phyloP scores from a whole-genome alignment of 2,113 vertebrate species.

The Gallinago paraguaiae region DNA sequence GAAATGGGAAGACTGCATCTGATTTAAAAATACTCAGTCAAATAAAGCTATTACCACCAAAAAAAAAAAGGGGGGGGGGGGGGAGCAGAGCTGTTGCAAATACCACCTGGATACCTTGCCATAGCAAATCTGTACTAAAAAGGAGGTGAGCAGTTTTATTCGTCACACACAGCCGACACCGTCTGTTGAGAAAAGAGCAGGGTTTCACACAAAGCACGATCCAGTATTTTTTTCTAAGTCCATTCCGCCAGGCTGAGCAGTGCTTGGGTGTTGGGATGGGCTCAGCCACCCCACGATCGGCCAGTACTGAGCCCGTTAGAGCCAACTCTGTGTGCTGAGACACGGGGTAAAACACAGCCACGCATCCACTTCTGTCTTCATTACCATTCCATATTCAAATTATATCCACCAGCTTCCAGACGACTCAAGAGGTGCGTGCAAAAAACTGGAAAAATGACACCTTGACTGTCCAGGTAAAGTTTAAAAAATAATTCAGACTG shows the following conservation, averaged over 20 bases:
- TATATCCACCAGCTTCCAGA: background rate
- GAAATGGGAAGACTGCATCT: background rate
- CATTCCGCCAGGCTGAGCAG: background rate
- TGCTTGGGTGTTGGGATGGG: fast-evolving
- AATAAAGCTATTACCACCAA: background rate
- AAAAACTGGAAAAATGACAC: background rate
- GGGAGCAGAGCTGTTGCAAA: background rate
- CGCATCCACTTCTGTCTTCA: background rate
- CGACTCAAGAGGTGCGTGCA: fast-evolving
- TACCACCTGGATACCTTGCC: background rate
- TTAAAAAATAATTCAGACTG: background rate
- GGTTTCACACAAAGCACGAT: background rate
- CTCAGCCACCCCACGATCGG: background rate
- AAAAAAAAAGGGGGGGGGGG: background rate
- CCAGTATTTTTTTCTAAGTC: background rate
- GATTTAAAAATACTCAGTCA: background rate
- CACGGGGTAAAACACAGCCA: background rate
- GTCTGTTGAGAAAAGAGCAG: fast-evolving
- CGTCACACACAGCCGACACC: background rate
- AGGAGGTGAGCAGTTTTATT: background rate
- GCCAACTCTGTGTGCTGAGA: background rate
- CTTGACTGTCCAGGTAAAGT: background rate
- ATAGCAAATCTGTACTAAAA: background rate
- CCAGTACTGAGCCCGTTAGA: background rate
- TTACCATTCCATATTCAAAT: background rate